Conservation (phyloP, 2,113 vertebrate genomes). For the Girardinichthys multiradiatus region DNA sequence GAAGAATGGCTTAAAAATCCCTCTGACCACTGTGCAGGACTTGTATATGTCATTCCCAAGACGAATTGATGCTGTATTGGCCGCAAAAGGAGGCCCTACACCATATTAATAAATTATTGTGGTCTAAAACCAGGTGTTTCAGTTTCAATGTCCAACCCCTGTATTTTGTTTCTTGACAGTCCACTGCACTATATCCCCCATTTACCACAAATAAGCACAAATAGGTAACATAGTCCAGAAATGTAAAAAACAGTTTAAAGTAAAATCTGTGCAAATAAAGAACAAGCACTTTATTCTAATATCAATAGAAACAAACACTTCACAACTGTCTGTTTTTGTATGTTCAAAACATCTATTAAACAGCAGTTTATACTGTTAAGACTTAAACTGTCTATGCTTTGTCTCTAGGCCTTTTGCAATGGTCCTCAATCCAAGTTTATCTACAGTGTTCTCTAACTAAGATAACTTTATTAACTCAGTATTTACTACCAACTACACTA, state of each 20-base stretch:
- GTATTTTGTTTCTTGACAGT: conserved; percentile 17
- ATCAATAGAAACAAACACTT: conserved; percentile 54
- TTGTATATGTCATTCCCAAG: too few species aligned
- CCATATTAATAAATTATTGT: too few species aligned
- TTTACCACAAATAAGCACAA: conserved; percentile 25
- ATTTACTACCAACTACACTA: too few species aligned
- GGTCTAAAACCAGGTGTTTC: too few species aligned
- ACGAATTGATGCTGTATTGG: too few species aligned
- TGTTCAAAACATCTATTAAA: conserved; percentile 67
- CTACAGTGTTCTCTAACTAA: not conserved
- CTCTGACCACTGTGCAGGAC: too few species aligned
- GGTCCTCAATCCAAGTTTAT: not conserved
- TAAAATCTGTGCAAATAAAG: conserved; percentile 48
- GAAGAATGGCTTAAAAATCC: too few species aligned
- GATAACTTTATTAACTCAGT: too few species aligned
- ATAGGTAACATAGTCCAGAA: conserved; percentile 4
- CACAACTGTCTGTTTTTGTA: conserved; percentile 66
- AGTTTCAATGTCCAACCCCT: too few species aligned
- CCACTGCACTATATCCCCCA: conserved; percentile 28
- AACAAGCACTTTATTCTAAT: conserved; percentile 66
- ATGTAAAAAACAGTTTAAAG: conserved; percentile 23
- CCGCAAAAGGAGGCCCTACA: too few species aligned
- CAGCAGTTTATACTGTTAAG: conserved; percentile 39
- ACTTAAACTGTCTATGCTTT: conserved; percentile 33
- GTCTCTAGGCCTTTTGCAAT: conserved; percentile 17